Evolutionary conservation across 2,888 invertebrate genomes (phyloP), one percentile per base, ranked within the genome.

Genomic region (Apodemia duryi): DNA sequence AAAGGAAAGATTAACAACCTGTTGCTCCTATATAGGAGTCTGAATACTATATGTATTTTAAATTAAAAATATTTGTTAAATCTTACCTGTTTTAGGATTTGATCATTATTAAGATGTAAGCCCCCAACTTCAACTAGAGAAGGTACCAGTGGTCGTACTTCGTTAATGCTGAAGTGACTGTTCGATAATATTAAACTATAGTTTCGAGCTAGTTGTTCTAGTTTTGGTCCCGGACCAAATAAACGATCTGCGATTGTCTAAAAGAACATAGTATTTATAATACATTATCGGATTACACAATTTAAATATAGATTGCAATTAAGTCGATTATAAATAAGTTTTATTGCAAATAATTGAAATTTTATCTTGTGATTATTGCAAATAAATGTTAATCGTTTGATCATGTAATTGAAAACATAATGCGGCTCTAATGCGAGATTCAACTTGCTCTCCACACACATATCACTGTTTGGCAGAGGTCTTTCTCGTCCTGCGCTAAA

Each of bases 41-140:
- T 35, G 35, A 4, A 5, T 35, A 35, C 35, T 1, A 35, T 2
- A 4, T 2, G 35, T 5, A 35, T 1, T 35, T 35, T 35, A 35
- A 4, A 35, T 32, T 32, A 5, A 35, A 35, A 35, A 35, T 5
- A 21, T 21, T 69, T 73, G n/a, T 38, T 21, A 9, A 61, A 46
- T 62, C 29, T 83, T 77, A 93, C 93, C 77, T 81, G 77, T 10
- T 92, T 78, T 63, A 94, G 76, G 62, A 74, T 80, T 73, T 87
- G 88, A 3, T 81, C 74, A 28, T 91, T 86, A 72, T 92, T 89
- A 57, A 93, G 79, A 74, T 94, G 94, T 60, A 93, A 72, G 6
- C 94, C 94, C 32, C 92, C 93, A 9, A 94, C 90, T 83, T 94
- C 94, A 11, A 93, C 83, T 52, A 93, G 72, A 65, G 91, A 85